Evolutionary conservation across 2,113 vertebrate genomes (phyloP).

Genomic region (Salminus brasiliensis): DNA sequence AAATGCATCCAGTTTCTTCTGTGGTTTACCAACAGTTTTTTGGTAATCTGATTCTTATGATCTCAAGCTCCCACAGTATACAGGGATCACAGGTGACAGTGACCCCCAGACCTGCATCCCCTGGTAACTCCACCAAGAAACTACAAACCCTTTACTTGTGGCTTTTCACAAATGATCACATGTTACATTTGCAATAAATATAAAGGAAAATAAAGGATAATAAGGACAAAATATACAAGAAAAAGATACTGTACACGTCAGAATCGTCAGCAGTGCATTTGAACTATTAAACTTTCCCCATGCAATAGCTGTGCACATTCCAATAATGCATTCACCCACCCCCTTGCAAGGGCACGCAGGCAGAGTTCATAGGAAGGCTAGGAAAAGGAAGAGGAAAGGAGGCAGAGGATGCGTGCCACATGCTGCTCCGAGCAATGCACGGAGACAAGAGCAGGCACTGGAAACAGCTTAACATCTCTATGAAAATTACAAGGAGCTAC

Average conservation of each 20-base stretch:
- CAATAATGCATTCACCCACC: conserved; percentile 26
- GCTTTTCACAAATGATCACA: too few relatives aligned
- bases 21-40: too few relatives aligned
- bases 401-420: background rate
- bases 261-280: conserved; percentile 14
- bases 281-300: conserved; percentile 16
- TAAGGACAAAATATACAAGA: too few relatives aligned
- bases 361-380: conserved; percentile 28
- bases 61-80: too few relatives aligned
- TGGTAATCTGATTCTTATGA: too few relatives aligned
- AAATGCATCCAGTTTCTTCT: too few relatives aligned
- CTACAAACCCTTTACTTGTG: too few relatives aligned
- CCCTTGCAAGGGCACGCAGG: background rate
- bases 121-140: too few relatives aligned
- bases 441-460: conserved; percentile 12
- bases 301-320: conserved; percentile 25
- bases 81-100: too few relatives aligned
- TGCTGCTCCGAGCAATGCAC: background rate
- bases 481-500: background rate
- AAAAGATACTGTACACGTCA: background rate
- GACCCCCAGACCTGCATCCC: too few relatives aligned
- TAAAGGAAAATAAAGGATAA: too few relatives aligned
- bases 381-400: conserved; percentile 20
- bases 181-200: too few relatives aligned
- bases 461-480: conserved; percentile 20